Base-by-base conservation (phyloP, 2,888 invertebrate genomes). In the Nemoura dubitans region DNA sequence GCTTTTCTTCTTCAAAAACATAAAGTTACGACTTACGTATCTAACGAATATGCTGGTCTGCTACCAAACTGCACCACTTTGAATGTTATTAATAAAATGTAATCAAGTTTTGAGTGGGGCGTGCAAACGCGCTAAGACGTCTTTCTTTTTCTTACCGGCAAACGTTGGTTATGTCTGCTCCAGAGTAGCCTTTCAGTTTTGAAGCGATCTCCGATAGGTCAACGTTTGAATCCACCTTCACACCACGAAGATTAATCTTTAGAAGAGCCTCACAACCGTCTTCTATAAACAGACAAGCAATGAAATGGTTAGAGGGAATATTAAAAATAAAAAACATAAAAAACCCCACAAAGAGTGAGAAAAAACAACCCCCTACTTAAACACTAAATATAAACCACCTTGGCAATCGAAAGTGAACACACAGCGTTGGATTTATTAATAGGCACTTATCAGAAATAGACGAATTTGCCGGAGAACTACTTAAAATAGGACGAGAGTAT, bases 161-260 rank as follows among this genome's bases (percentile, higher is more conserved):
- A n/a, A 98, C 95, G 90, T 96, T 97, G 88, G 96, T 96, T 88
- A 97, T 97, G 90, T 97, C 97, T 0, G 97, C 96, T 0, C 97
- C 97, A 5, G 97, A 97, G 91, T 97, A 98, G 0, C 97, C 97
- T 29, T 95, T 94, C 16, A 97, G 92, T 87, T 94, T 93, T 36
- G 92, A 91, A 0, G 96, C 95, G 88, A 97, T 92, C 0, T 93
- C 91, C 10, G 92, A 91, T 88, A 95, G 92, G 87, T 96, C 93
- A 0, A 97, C 93, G 82, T 94, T 93, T 0, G 94, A 92, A 0
- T 94, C 93, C 81, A 95, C 89, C 88, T 92, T 92, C 21, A 97
- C 95, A 88, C 95, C 95, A 87, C 93, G 93, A 29, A 97, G 92
- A 90, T 96, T 96, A 36, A 96, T 93, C 88, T 94, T 94, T 83